phyloP scores from a whole-genome alignment of 2,113 vertebrate genomes.

The Osmerus eperlanus region DNA sequence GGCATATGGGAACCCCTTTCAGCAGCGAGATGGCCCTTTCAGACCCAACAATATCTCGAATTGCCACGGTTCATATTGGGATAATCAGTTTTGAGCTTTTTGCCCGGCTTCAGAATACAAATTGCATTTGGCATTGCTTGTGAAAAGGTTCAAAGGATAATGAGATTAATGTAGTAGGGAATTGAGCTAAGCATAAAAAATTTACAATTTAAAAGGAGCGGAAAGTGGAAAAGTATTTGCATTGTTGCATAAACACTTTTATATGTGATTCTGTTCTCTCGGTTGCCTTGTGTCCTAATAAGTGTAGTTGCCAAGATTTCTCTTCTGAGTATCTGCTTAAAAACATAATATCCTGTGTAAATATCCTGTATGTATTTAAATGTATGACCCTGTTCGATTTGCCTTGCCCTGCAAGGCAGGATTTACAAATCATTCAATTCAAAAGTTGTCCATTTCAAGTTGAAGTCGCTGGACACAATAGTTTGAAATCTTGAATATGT shows the following conservation, averaged over 20 bases:
- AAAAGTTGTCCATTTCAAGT: too few relatives aligned
- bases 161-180: slow-evolving; percentile 99
- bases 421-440: too few relatives aligned
- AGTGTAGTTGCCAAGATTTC: slow-evolving; percentile 34
- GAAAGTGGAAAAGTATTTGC: slow-evolving; percentile 63
- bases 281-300: slow-evolving; percentile 41
- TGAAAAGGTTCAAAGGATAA: slow-evolving; percentile 99
- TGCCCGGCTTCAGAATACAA: slow-evolving; percentile 96
- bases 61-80: slow-evolving; percentile 98
- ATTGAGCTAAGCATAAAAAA: slow-evolving; percentile 82
- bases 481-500: slow-evolving; percentile 28
- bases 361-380: not conserved
- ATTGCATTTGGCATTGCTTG: slow-evolving; percentile 98
- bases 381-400: not conserved
- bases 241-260: slow-evolving; percentile 72
- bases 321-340: not conserved
- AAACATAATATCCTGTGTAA: not conserved
- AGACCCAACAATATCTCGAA: slow-evolving; percentile 95
- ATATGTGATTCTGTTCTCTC: slow-evolving; percentile 47
- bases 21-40: slow-evolving; percentile 90
- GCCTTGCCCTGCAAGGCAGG: not conserved
- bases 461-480: too few relatives aligned
- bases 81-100: slow-evolving; percentile 99
- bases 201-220: slow-evolving; percentile 30
- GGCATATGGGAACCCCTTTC: slow-evolving; percentile 99